Evolutionary conservation across 2,113 vertebrate species (phyloP).

Genomic region (Bambusicola thoracicus): DNA sequence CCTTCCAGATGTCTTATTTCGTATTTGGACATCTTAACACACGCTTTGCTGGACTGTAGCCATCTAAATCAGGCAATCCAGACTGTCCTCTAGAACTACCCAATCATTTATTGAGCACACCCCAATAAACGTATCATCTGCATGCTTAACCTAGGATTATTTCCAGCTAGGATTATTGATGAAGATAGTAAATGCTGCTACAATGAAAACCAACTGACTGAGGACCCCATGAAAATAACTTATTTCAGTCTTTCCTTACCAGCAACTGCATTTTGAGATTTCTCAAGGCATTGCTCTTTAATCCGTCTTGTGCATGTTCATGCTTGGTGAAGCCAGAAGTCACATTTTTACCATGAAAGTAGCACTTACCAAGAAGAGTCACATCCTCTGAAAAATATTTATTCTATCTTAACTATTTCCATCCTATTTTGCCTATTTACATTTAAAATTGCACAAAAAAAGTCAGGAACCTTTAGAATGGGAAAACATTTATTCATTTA

Average conservation of each 20-base stretch:
- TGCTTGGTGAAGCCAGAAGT: slow-evolving; percentile 2
- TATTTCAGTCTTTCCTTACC: not conserved
- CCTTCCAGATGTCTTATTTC: slow-evolving; percentile 44
- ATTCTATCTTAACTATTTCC: slow-evolving; percentile 37
- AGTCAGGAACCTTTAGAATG: slow-evolving; percentile 30
- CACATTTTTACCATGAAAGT: slow-evolving; percentile 15
- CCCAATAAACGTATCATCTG: not conserved
- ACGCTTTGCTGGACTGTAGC: slow-evolving; percentile 3
- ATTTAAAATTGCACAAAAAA: slow-evolving; percentile 24
- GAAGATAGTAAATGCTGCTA: not conserved
- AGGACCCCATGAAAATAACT: not conserved
- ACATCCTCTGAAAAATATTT: slow-evolving; percentile 29
- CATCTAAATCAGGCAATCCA: slow-evolving; percentile 21
- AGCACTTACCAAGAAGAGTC: slow-evolving; percentile 7
- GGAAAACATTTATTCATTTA: slow-evolving; percentile 57
- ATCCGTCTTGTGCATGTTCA: not conserved
- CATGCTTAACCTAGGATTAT: not conserved
- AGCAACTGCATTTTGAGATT: not conserved
- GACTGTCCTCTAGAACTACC: not conserved
- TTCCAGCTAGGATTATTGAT: not conserved
- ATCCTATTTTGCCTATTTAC: slow-evolving; percentile 49
- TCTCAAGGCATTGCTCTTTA: not conserved
- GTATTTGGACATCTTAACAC: not conserved
- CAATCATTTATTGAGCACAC: not conserved
- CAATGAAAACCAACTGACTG: not conserved